Conservation (phyloP, 2,113 vertebrate species). For the Tetrax tetrax region DNA sequence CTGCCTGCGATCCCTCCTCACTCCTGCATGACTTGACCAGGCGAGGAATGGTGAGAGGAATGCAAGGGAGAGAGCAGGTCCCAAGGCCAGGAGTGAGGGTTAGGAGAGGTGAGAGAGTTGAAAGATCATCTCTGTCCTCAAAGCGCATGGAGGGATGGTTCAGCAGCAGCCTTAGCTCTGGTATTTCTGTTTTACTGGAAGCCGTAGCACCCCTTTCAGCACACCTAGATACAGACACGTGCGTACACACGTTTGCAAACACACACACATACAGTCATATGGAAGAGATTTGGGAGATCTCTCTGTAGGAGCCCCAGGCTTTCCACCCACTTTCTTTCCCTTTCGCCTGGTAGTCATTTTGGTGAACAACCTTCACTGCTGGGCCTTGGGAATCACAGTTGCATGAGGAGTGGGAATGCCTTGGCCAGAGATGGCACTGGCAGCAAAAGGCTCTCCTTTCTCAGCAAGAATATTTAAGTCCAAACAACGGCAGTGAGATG, state of each 20-base stretch:
- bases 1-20: neutral
- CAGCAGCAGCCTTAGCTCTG: neutral
- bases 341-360: neutral
- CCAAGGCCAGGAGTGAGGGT: neutral
- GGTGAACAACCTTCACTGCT: neutral
- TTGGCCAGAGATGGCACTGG: neutral
- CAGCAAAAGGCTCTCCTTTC: neutral
- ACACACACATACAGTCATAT: neutral
- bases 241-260: no score
- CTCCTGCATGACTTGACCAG: rapidly evolving
- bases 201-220: neutral
- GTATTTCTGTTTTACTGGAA: neutral
- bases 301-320: neutral
- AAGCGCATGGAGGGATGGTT: rapidly evolving
- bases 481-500: neutral
- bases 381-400: neutral
- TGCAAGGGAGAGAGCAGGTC: neutral
- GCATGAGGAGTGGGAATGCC: neutral
- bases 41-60: neutral
- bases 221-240: neutral
- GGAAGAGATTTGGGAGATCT: neutral
- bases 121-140: neutral
- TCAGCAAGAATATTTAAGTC: neutral
- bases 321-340: neutral
- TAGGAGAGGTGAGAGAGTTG: neutral